Conservation (phyloP, 2,113 vertebrate genomes). For the Hippocampus zosterae region DNA sequence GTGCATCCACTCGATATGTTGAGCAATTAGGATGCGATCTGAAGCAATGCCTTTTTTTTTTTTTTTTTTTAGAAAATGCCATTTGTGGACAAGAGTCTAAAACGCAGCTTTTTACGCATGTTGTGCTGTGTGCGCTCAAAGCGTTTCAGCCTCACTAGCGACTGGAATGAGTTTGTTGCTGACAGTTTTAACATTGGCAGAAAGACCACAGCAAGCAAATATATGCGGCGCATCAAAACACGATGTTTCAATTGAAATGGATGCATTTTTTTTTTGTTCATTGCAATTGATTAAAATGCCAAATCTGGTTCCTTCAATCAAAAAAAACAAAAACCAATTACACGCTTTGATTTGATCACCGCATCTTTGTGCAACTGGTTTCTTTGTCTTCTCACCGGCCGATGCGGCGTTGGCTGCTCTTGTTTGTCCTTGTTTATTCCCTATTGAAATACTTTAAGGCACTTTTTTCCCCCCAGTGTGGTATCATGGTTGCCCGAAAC, state of each 20-base stretch:
- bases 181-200: background rate
- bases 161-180: background rate
- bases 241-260: background rate
- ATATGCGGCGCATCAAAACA: background rate
- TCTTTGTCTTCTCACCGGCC: conserved; percentile 47
- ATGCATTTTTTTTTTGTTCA: background rate
- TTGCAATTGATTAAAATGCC: background rate
- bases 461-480: background rate
- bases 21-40: background rate
- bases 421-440: background rate
- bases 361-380: conserved; percentile 60
- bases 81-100: background rate
- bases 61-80: too few species aligned
- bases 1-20: conserved; percentile 1
- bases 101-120: background rate
- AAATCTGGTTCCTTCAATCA: background rate
- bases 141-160: background rate
- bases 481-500: background rate
- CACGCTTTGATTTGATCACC: conserved; percentile 16
- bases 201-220: background rate
- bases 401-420: conserved; percentile 5
- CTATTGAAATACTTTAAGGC: background rate
- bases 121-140: background rate
- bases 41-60: background rate
- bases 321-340: background rate